A percentile compares a stretch with the other conserved stretches of the same genome.
Evolutionary conservation across 2,888 invertebrate species (phyloP).

Genomic region (Uloborus plumipes): DNA sequence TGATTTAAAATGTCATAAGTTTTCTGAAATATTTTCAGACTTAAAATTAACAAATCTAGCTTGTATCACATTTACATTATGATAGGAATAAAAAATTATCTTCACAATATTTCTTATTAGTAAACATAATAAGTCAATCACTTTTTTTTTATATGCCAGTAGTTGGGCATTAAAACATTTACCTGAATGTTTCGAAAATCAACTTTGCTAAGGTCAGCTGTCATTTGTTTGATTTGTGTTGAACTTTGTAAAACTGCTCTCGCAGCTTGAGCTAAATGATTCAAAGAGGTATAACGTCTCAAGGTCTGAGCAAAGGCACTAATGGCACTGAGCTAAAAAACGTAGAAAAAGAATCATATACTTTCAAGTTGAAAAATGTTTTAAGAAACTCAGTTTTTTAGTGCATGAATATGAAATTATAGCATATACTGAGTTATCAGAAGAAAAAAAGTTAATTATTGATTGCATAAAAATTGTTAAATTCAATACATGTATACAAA

Average conservation of each 20-base stretch:
- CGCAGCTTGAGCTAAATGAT: conserved; percentile 96
- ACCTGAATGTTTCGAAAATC: conserved; percentile 96
- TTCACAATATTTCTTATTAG: too few species aligned
- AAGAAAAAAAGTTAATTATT: too few species aligned
- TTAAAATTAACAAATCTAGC: background rate
- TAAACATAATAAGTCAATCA: too few species aligned
- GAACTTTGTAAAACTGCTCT: conserved; percentile 95
- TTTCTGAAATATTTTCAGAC: background rate
- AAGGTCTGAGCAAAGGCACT: conserved; percentile 94
- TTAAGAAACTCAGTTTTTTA: background rate
- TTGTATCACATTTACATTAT: background rate
- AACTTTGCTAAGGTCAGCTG: conserved; percentile 94
- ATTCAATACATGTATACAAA: too few species aligned
- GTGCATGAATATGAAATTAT: too few species aligned
- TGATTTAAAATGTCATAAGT: background rate
- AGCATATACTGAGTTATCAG: too few species aligned
- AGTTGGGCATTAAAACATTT: conserved; percentile 25
- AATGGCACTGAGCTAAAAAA: conserved; percentile 79
- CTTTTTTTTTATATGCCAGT: background rate
- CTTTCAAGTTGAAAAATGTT: background rate
- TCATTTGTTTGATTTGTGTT: conserved; percentile 95
- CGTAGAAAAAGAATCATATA: too few species aligned
- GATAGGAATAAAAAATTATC: background rate
- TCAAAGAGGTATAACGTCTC: conserved; percentile 94
- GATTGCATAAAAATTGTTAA: too few species aligned